phyloP scores from a whole-genome alignment of 1,140 invertebrate genomes.

The Tyrophagus putrescentiae region DNA sequence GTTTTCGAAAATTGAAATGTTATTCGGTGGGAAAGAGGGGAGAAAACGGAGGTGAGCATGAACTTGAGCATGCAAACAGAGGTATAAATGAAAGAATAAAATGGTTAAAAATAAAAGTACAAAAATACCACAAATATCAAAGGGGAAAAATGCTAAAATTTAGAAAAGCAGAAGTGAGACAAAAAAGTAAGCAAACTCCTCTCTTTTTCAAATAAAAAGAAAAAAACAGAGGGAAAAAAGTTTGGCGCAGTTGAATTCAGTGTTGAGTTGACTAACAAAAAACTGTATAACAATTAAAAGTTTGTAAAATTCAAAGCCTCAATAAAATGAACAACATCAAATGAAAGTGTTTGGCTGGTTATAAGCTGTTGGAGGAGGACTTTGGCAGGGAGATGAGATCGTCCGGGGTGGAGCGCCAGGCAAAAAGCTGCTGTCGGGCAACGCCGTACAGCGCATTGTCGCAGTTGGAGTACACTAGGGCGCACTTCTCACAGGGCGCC shows the following conservation, averaged over 20 bases:
- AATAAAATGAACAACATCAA: not conserved
- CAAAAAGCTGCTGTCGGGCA: constrained; percentile 6
- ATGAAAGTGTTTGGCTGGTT: not conserved
- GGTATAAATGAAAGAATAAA: not conserved
- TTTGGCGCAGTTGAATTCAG: constrained; percentile 10
- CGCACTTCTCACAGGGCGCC: constrained; percentile 8
- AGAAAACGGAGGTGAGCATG: not conserved
- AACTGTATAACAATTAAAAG: not conserved
- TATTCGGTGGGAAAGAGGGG: not conserved
- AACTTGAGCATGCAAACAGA: not conserved
- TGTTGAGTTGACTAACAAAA: not conserved
- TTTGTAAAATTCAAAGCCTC: not conserved
- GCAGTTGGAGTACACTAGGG: constrained; percentile 12
- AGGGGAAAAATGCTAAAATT: not conserved
- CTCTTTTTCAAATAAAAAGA: not conserved
- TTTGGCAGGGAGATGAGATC: constrained; percentile 1
- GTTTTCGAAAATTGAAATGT: not conserved
- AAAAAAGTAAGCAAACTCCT: not conserved
- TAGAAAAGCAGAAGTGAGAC: not conserved
- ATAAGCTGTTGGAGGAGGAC: not conserved
- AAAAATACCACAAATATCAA: not conserved
- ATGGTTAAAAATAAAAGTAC: not conserved
- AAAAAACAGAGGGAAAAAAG: not conserved
- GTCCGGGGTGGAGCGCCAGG: constrained; percentile 1
- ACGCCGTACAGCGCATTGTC: not conserved